phyloP scores from a whole-genome alignment of 2,888 invertebrate species.

The Dasypolia templi region DNA sequence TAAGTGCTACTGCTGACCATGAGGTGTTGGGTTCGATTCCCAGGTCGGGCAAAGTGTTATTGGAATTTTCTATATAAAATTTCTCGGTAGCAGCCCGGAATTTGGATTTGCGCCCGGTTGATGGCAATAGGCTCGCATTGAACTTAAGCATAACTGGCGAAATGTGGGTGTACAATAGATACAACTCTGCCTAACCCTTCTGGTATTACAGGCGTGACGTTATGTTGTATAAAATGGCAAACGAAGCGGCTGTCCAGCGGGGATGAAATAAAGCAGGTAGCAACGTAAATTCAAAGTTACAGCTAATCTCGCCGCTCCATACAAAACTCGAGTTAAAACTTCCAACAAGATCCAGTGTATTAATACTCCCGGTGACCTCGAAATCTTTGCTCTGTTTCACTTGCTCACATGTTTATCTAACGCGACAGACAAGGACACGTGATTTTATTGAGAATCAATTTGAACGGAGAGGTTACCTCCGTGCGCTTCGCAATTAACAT shows the following conservation, averaged over 20 bases:
- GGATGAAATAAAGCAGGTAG: conserved; percentile 33
- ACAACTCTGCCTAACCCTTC: too few relatives aligned
- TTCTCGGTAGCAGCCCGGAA: too few relatives aligned
- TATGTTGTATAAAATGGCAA: too few relatives aligned
- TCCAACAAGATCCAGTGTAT: conserved; percentile 57
- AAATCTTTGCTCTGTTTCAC: conserved; percentile 36
- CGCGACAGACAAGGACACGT: conserved; percentile 48
- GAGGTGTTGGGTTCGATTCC: too few relatives aligned
- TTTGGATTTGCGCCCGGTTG: too few relatives aligned
- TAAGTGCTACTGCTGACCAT: too few relatives aligned
- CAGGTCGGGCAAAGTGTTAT: too few relatives aligned
- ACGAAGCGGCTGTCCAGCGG: not conserved
- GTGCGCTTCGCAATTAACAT: conserved; percentile 47
- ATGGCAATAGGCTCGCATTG: too few relatives aligned
- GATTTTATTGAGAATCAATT: conserved; percentile 67
- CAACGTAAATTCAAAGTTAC: conserved; percentile 23
- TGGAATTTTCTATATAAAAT: too few relatives aligned
- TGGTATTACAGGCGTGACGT: too few relatives aligned
- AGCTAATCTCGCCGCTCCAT: conserved; percentile 22
- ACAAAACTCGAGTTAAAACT: conserved; percentile 53
- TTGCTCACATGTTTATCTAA: conserved; percentile 31
- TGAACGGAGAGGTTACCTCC: conserved; percentile 47
- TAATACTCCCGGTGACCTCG: conserved; percentile 54
- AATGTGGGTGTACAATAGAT: too few relatives aligned
- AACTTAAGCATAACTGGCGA: too few relatives aligned